These are phyloP conservation scores for Eulacestoma nigropectus DNA, from an alignment of 2,113 vertebrate genomes.

Conservation along the genomic window DNA sequence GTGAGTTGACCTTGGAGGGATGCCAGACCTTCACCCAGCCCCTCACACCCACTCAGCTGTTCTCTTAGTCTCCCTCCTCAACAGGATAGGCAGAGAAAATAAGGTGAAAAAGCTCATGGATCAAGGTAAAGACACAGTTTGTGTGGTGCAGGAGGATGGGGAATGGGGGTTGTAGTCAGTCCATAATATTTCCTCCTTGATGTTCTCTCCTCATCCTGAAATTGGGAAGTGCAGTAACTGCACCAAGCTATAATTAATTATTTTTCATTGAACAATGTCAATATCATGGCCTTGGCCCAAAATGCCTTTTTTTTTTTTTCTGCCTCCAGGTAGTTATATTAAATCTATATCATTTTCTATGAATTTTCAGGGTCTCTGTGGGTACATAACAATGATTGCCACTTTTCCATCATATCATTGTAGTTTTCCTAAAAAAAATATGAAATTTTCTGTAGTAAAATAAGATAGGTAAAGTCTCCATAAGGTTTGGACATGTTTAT, in stretches of 20 bases:
- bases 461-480: rapidly evolving
- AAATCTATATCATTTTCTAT: not conserved
- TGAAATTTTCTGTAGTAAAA: not conserved
- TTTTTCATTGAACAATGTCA: not conserved
- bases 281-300: not conserved
- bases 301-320: not conserved
- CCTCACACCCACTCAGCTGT: not conserved
- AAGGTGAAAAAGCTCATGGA: not conserved
- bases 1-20: not conserved
- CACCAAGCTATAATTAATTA: not conserved
- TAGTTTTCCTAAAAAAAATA: not conserved
- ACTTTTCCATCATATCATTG: not conserved
- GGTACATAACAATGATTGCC: not conserved
- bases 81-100: not conserved
- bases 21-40: not conserved
- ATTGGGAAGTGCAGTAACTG: not conserved
- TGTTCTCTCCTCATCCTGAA: not conserved
- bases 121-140: not conserved
- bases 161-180: not conserved
- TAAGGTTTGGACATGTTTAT: not conserved
- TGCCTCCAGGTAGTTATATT: not conserved
- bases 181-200: not conserved
- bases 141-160: rapidly evolving
- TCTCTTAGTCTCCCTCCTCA: not conserved
- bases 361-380: not conserved